Evolutionary conservation across 2,888 invertebrate genomes (phyloP).

Genomic region (Fragum whitleyi): DNA sequence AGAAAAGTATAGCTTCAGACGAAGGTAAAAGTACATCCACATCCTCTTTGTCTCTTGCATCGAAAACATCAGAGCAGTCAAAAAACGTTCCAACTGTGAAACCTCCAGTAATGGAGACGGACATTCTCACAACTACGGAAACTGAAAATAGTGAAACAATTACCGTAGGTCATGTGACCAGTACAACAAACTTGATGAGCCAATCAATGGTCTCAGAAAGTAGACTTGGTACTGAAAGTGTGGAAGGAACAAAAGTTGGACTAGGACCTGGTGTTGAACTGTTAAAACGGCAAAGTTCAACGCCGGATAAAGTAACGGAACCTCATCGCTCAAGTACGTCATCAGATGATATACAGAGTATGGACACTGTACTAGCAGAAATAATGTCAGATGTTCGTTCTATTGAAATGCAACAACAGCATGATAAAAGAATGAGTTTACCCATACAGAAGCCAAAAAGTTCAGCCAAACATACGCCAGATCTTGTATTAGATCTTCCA

Average conservation of each 20-base stretch:
- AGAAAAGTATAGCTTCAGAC: slow-evolving; percentile 70
- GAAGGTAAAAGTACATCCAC: slow-evolving; percentile 79
- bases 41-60: slow-evolving; percentile 74
- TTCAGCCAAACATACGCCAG: slow-evolving; percentile 83
- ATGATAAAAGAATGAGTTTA: slow-evolving; percentile 79
- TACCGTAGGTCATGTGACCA: slow-evolving; percentile 43
- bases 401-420: slow-evolving; percentile 82
- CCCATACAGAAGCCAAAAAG: slow-evolving; percentile 78
- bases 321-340: slow-evolving; percentile 55
- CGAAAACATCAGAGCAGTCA: slow-evolving; percentile 58
- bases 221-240: slow-evolving; percentile 28
- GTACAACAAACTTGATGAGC: slow-evolving; percentile 46
- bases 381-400: slow-evolving; percentile 84
- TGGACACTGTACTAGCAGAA: slow-evolving; percentile 85
- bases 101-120: slow-evolving; percentile 68
- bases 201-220: slow-evolving; percentile 55
- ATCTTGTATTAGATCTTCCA: slow-evolving; percentile 84
- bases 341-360: slow-evolving; percentile 67
- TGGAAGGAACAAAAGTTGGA: slow-evolving; percentile 37
- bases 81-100: slow-evolving; percentile 65
- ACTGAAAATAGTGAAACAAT: slow-evolving; percentile 35
- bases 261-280: slow-evolving; percentile 49
- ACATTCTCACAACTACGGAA: slow-evolving; percentile 62
- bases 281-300: slow-evolving; percentile 56
- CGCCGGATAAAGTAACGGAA: slow-evolving; percentile 50